Base-by-base conservation (phyloP, 2,888 invertebrate genomes). In the Agriotes lineatus region DNA sequence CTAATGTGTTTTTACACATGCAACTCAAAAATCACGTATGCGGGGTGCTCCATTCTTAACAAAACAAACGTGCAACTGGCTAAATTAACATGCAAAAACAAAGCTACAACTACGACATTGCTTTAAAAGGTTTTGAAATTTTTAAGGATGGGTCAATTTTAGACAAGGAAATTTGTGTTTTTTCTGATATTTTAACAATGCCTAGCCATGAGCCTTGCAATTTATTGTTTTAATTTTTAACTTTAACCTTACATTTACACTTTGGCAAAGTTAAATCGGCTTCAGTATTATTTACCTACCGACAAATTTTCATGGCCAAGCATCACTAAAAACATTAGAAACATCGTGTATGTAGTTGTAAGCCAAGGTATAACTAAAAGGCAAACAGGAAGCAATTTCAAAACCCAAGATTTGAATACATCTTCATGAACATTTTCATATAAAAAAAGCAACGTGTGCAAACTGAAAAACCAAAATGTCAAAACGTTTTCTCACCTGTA, bases 401-500 rank as follows among this genome's bases (percentile, higher is more conserved):
- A 10, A 39, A 39, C n/a, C 39, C 9, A 7, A 9, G 33, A 6
- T 33, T 33, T 33, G 33, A 9, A 33, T 33, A 7, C 33, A 33
- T 33, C 33, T 12, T 39, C 2, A 14, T 39, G 39, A 10, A 12
- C 14, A 10, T 39, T 39, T 7, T 12, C 39, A n/a, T n/a, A n/a
- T 18, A 42, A 10, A 42, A 42, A 42, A 20, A 45, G 12, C 78
- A 80, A 72, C 77, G 75, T 70, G 75, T 72, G 57, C 80, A 72
- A 73, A 79, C 80, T 71, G 80, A 74, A 75, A 82, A 82, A 74
- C 66, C 81, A 76, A 72, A 80, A 77, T 68, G 80, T 75, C 74
- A 35, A n/a, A 12, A 16, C 2, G 1, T 60, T 77, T 65, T 63
- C 74, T 83, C 81, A 85, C 84, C 84, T 84, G 83, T 67, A 85